Evolutionary conservation across 2,113 vertebrate species (phyloP).

Genomic region (Indicator maculatus): DNA sequence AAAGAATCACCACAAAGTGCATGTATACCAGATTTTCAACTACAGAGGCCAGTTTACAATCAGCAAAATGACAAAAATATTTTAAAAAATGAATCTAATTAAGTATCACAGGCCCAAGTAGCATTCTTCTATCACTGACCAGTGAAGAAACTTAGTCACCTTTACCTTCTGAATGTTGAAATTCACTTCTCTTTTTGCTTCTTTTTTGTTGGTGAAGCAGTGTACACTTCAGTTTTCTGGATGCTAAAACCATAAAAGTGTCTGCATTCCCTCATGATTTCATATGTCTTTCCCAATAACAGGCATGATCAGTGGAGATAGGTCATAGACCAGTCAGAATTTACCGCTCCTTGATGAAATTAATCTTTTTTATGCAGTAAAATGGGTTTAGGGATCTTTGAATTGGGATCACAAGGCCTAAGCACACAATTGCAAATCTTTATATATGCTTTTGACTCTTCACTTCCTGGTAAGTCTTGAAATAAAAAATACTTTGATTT

Average conservation of each 20-base stretch:
- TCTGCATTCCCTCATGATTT: neutral
- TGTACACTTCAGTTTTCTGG: neutral
- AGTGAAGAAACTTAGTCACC: neutral
- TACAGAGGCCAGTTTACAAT: neutral
- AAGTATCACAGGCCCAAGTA: neutral
- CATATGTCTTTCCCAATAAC: neutral
- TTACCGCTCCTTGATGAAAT: neutral
- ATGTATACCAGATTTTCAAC: neutral
- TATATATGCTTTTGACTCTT: neutral
- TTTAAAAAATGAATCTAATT: neutral
- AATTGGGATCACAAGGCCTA: neutral
- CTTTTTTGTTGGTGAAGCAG: neutral
- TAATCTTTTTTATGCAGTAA: neutral
- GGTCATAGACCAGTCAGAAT: neutral
- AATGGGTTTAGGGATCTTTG: neutral
- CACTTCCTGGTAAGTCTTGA: neutral
- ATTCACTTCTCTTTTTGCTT: neutral
- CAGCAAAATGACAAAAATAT: neutral
- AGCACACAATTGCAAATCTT: neutral
- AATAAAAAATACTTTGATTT: neutral
- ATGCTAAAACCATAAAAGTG: neutral
- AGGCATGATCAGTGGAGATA: neutral
- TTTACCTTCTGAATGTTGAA: neutral
- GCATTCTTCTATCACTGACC: neutral
- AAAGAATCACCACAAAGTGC: neutral